phyloP scores from a whole-genome alignment of 2,888 invertebrate species.

The Icerya purchasi region DNA sequence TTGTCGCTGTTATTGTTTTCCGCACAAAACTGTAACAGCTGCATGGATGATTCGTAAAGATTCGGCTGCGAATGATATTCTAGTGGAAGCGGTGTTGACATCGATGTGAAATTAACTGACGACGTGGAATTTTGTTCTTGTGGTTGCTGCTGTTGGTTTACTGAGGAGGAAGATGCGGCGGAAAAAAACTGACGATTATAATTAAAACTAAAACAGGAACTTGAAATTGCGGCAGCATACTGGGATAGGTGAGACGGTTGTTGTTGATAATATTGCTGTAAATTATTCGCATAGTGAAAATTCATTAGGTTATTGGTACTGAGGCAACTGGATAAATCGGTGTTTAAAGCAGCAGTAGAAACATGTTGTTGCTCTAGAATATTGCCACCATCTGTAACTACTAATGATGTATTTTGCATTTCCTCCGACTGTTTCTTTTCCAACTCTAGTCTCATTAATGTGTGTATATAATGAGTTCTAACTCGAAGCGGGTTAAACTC shows the following conservation, averaged over 20 bases:
- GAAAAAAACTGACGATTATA: background rate
- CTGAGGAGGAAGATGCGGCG: no score
- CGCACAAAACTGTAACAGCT: no score
- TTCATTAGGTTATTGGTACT: background rate
- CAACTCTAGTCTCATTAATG: slow-evolving; percentile 74
- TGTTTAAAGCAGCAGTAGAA: background rate
- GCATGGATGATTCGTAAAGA: no score
- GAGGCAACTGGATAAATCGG: background rate
- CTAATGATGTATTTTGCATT: background rate
- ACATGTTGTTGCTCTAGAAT: no score
- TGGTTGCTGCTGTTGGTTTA: no score
- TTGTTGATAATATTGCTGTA: background rate
- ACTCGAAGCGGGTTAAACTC: slow-evolving; percentile 92
- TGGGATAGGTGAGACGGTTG: background rate
- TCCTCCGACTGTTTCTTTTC: slow-evolving; percentile 40
- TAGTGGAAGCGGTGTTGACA: no score
- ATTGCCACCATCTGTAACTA: background rate
- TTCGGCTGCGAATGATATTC: no score
- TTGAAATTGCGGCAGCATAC: background rate
- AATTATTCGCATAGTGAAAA: background rate
- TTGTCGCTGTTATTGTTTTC: no score
- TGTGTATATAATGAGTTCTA: slow-evolving; percentile 89
- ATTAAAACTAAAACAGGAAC: background rate
- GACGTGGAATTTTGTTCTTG: no score
- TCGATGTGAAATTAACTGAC: no score